Evolutionary conservation across 2,113 vertebrate species (phyloP).

Genomic region (Proteles cristata): DNA sequence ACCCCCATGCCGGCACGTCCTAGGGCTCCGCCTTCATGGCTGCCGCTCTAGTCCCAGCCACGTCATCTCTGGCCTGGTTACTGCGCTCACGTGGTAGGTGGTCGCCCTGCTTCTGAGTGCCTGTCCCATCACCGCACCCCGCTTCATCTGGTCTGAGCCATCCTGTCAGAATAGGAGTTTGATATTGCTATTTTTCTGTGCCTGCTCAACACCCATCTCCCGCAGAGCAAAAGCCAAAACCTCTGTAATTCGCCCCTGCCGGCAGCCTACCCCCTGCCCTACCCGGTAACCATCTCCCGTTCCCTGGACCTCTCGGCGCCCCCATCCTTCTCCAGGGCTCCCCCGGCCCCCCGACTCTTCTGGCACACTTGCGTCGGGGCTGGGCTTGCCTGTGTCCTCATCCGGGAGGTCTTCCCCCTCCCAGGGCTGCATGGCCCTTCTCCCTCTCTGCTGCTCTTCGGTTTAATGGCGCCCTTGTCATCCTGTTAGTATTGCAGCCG

Average conservation of each 20-base stretch:
- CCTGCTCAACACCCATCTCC: neutral
- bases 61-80: neutral
- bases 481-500: accelerated
- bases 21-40: accelerated
- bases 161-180: neutral
- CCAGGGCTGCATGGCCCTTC: neutral
- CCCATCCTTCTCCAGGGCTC: neutral
- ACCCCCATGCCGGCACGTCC: neutral
- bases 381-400: neutral
- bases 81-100: neutral
- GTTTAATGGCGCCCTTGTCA: neutral
- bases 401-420: neutral
- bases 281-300: neutral
- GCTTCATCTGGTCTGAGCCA: neutral
- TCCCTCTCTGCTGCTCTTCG: neutral
- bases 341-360: neutral
- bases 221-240: neutral
- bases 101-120: neutral
- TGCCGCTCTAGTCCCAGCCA: accelerated
- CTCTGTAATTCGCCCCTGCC: no score
- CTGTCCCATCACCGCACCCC: accelerated
- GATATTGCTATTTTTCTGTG: neutral
- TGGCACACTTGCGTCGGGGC: neutral
- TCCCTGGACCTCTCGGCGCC: accelerated
- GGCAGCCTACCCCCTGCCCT: neutral